These are phyloP conservation scores for Dryobota labecula DNA, from an alignment of 2,888 invertebrate genomes.

Conservation along the genomic window DNA sequence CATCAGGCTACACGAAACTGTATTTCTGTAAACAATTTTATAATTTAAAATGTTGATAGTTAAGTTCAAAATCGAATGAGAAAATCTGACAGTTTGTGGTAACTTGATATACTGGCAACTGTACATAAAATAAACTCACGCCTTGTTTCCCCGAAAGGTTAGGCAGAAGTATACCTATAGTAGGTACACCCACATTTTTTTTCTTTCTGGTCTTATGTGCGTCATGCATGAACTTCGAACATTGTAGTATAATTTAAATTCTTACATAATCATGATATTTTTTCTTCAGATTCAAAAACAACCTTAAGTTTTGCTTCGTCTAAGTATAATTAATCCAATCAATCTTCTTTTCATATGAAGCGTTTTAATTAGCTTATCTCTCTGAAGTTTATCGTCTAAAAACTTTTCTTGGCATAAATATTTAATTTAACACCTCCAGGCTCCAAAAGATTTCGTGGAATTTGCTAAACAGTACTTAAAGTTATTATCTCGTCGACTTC, in stretches of 20 bases:
- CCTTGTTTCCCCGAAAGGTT: no score
- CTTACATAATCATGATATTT: no score
- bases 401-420: not conserved
- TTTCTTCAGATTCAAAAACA: not conserved
- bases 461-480: not conserved
- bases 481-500: not conserved
- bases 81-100: no score
- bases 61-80: no score
- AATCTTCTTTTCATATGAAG: constrained; percentile 2
- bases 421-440: not conserved
- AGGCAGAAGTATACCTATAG: no score
- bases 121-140: no score
- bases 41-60: no score
- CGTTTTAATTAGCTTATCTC: constrained; percentile 3
- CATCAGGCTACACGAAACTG: no score
- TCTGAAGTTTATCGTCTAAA: not conserved
- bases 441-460: not conserved
- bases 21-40: no score
- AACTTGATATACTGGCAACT: no score
- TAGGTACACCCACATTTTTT: no score
- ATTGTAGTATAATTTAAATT: not conserved
- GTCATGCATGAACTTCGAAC: not conserved
- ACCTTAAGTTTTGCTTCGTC: not conserved
- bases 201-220: no score
- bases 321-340: not conserved